Evolutionary conservation across 2,888 invertebrate genomes (phyloP).

Genomic region (Cremastinae sp.): DNA sequence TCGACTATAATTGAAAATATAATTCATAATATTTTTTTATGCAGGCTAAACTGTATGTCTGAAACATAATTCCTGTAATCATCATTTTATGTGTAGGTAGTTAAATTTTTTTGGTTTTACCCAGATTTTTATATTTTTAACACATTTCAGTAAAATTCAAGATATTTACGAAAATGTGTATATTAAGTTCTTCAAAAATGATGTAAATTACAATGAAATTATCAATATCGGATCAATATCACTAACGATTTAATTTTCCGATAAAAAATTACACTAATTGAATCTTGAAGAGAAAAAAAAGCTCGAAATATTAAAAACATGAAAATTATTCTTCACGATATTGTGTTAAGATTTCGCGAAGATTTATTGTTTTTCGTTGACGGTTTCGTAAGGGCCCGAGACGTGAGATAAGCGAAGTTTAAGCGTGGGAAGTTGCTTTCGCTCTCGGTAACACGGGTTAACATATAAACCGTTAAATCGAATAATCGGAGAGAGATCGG

Average conservation of each 20-base stretch:
- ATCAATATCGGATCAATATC: no score
- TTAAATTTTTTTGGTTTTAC: no score
- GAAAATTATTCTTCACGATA: neutral
- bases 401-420: conserved; percentile 11
- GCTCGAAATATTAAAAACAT: neutral
- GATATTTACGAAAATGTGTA: no score
- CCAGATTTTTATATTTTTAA: no score
- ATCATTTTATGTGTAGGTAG: no score
- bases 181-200: no score
- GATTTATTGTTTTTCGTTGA: conserved; percentile 17
- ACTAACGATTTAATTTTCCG: neutral
- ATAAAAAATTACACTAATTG: neutral
- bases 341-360: neutral
- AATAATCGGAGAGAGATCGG: conserved; percentile 49
- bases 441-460: conserved; percentile 53
- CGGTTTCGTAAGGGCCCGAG: conserved; percentile 5
- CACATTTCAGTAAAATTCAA: neutral
- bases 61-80: no score
- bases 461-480: conserved; percentile 49
- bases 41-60: no score
- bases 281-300: no score
- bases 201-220: no score
- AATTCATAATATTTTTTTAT: no score
- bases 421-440: conserved; percentile 58
- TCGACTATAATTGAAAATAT: no score